A percentile compares a stretch with the other conserved stretches of the same genome.
Evolutionary conservation across 2,797 vertebrate species (phyloP).

Genomic region (Falco columbarius): DNA sequence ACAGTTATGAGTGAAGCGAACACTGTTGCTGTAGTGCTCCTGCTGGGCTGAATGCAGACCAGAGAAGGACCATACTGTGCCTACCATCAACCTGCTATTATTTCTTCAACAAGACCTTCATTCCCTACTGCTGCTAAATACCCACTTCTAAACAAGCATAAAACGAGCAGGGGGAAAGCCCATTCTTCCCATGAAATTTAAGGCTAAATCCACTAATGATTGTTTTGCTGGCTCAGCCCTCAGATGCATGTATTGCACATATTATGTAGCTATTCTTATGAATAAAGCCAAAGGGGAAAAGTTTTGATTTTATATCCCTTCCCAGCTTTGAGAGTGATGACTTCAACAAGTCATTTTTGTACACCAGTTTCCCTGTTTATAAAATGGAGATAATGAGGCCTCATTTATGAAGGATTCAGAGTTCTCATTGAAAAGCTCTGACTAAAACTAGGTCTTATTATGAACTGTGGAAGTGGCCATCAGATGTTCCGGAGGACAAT

Average conservation of each 20-base stretch:
- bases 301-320: not conserved
- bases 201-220: not conserved
- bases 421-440: not conserved
- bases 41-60: constrained; percentile 25
- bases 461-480: not conserved
- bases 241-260: not conserved
- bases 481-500: not conserved
- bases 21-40: not conserved
- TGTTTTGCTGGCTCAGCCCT: not conserved
- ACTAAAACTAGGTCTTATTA: not conserved
- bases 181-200: not conserved
- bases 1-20: not conserved
- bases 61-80: not conserved
- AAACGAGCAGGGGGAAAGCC: not conserved
- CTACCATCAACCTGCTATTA: constrained; percentile 5
- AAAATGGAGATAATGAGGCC: not conserved
- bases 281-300: not conserved
- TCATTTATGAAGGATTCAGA: not conserved
- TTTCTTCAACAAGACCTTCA: constrained; percentile 36
- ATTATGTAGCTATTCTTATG: not conserved
- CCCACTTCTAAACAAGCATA: not conserved
- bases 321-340: not conserved
- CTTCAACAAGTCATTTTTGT: not conserved
- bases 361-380: not conserved
- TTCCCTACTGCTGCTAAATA: constrained; percentile 11